A percentile compares a stretch with the other conserved stretches of the same genome.
Conservation (phyloP, 2,113 vertebrate genomes). For the Capreolus pygargus region DNA sequence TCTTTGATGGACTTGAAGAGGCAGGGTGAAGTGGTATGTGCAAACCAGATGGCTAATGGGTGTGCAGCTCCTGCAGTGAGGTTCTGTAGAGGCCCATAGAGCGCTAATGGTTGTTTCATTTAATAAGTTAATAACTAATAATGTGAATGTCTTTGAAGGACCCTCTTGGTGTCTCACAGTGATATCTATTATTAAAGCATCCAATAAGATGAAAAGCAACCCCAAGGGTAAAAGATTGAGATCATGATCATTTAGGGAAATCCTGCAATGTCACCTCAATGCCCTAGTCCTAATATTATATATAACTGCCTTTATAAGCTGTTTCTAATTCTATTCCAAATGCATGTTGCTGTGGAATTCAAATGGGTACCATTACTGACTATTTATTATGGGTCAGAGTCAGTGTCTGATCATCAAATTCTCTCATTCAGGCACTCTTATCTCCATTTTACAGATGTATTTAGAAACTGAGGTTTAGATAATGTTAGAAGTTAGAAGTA, state of each 20-base stretch:
- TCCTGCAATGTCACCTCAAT: background rate
- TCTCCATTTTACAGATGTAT: slow-evolving; percentile 14
- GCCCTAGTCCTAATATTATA: background rate
- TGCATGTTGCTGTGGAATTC: slow-evolving; percentile 23
- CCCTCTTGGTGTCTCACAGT: background rate
- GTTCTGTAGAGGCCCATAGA: background rate
- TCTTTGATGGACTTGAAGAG: slow-evolving; percentile 12
- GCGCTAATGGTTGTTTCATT: background rate
- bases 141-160: slow-evolving; percentile 28
- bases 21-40: background rate
- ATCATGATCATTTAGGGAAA: background rate
- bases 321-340: slow-evolving; percentile 24
- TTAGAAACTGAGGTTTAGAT: background rate
- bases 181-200: slow-evolving; percentile 13
- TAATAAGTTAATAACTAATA: slow-evolving; percentile 25
- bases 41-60: slow-evolving; percentile 31
- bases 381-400: background rate
- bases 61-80: background rate
- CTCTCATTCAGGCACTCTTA: background rate
- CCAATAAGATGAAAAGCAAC: background rate
- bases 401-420: background rate
- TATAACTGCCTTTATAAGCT: background rate
- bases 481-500: background rate
- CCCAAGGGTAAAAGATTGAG: background rate
- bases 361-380: background rate